These are phyloP conservation scores for Gobio gobio DNA, from an alignment of 2,113 vertebrate genomes.

Conservation along the genomic window DNA sequence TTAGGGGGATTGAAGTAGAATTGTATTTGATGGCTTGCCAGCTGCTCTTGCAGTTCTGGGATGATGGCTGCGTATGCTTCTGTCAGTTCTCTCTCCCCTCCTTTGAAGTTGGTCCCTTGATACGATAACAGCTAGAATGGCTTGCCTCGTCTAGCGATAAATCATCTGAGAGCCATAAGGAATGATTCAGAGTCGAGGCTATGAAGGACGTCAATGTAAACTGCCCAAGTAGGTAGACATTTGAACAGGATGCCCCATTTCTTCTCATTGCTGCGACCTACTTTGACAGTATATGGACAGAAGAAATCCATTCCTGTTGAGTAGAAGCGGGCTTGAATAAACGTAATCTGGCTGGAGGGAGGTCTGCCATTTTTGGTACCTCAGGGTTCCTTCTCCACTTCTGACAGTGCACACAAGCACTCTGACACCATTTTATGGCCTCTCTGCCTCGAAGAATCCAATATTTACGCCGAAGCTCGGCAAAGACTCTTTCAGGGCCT, in stretches of 20 bases:
- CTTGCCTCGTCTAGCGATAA: background rate
- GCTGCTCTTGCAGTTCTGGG: background rate
- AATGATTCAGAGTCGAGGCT: background rate
- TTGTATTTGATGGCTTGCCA: background rate
- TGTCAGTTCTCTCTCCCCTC: background rate
- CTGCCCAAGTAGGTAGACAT: background rate
- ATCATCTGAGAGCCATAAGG: background rate
- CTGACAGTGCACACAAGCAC: background rate
- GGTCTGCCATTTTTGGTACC: background rate
- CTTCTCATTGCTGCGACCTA: background rate
- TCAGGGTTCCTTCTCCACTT: background rate
- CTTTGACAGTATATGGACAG: background rate
- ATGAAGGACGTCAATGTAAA: background rate
- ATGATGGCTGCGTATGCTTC: background rate
- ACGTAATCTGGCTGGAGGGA: background rate
- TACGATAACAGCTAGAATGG: background rate
- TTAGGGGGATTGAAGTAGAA: background rate
- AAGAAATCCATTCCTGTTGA: slow-evolving; percentile 4
- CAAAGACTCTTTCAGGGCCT: background rate
- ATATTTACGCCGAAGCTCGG: background rate
- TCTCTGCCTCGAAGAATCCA: background rate
- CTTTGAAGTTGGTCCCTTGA: background rate
- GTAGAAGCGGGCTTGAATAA: background rate
- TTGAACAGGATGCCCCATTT: background rate
- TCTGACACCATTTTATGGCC: background rate